Conservation (phyloP, 2,797 vertebrate species). For the Hypotaenidia okinawae region DNA sequence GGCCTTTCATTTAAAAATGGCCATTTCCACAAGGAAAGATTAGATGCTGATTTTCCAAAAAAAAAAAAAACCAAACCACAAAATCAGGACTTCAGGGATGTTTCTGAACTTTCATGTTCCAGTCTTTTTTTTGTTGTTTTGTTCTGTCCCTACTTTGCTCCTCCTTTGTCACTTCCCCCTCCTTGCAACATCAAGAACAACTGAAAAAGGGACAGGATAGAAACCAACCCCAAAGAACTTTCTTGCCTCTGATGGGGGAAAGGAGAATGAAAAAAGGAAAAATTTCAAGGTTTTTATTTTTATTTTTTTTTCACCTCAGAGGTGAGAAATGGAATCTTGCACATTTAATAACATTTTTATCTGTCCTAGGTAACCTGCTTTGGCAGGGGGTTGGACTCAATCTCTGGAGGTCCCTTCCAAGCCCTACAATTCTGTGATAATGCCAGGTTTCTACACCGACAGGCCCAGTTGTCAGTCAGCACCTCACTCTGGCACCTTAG, state of each 20-base stretch:
- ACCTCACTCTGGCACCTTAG: neutral
- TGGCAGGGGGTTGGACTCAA: too few species aligned
- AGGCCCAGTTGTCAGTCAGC: neutral
- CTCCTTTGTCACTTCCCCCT: neutral
- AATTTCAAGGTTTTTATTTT: neutral
- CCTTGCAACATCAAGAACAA: neutral
- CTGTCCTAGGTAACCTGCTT: too few species aligned
- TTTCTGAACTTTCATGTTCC: neutral
- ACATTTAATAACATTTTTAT: neutral
- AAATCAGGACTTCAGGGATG: neutral
- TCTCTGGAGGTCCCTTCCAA: too few species aligned
- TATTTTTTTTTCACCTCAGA: neutral
- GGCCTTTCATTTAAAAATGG: neutral
- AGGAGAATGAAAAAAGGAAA: neutral
- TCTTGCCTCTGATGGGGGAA: neutral
- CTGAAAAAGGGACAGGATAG: neutral
- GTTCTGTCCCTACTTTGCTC: neutral
- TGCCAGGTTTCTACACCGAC: neutral
- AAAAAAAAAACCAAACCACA: neutral
- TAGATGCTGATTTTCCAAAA: neutral
- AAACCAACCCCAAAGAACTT: neutral
- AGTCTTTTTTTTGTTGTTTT: neutral
- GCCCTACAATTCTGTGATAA: too few species aligned
- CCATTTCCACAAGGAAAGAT: neutral
- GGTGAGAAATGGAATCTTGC: neutral